Base-by-base conservation (phyloP, 2,888 invertebrate species). In the Phaedon cochleariae region DNA sequence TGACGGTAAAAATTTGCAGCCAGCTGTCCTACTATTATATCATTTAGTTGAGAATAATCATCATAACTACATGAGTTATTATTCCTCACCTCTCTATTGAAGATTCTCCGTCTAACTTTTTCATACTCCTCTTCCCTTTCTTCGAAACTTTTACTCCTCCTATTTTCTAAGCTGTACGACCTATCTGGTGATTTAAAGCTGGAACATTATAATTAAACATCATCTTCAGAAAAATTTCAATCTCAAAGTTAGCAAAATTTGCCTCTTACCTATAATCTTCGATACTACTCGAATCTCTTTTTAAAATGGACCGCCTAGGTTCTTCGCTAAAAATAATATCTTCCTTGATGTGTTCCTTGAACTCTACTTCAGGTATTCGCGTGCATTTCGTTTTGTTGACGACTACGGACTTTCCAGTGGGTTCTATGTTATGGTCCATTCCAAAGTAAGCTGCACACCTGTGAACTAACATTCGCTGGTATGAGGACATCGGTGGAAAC, bases 391-490 rank as follows among this genome's bases (percentile, higher is more conserved):
- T 94, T 79, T 94, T 93, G 68, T 95, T 94, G 0, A 94, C 93
- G 59, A 96, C 89, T 59, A 95, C 93, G 59, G 93, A 91, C 82
- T 90, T 91, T 67, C 93, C 95, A 15, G 89, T 87, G 68, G 91
- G 89, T 84, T 97, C 97, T 20, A 97, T 91, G 79, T 96, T 95
- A 83, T 98, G 97, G 61, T 95, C 94, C 87, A 98, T 90, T 62
- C 96, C 96, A 85, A 97, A 97, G 80, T 94, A 94, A 17, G 96
- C 92, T 0, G 97, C 96, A 67, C 95, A 93, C 31, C 97, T 90
- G 82, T 98, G 98, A 1, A 97, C 95, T 75, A 98, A 84, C 97
- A 98, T 96, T 29, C 98, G 90, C 70, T 97, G 96, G 86, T 98
- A 98, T 59, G 97, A 96, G 66, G 96, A 93, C 92, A 96, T 95